Base-by-base conservation (phyloP, 2,888 invertebrate genomes). In the Candidula unifasciata region DNA sequence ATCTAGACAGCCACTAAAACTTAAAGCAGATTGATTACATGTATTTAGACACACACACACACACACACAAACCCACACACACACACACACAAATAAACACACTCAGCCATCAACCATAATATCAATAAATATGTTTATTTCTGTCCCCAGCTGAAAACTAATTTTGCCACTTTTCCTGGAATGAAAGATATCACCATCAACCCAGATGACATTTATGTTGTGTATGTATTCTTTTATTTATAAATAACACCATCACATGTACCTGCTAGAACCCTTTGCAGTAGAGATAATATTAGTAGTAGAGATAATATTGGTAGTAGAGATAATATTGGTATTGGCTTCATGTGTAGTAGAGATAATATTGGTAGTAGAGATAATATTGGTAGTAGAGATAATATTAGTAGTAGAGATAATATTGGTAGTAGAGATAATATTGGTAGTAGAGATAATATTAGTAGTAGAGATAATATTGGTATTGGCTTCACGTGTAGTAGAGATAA, bases 341-440 rank as follows among this genome's bases (percentile, higher is more conserved):
- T 35, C 33, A 64, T 27, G 27, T 5, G 79, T 79, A 78, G 79
- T 60, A 64, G 82, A 37, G 27, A 77, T 66, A 82, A 33, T 76
- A 82, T 57, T 18, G 74, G 35, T 76, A 76, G 82, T 76, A 74
- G 76, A 74, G 57, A 57, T 37, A 73, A 74, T 82, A 76, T 74
- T 82, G 74, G 82, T 82, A 76, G 82, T 76, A 76, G 76, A 74
- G 74, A 74, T 82, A 82, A 74, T 82, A 82, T 74, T 76, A 74
- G 82, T 82, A 82, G 76, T 74, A 82, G 83, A 66, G 77, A 77
- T 83, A 78, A 77, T 77, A 78, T 68, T 83, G 78, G 83, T 83
- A 83, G 78, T 77, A 83, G 78, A 68, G 78, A 68, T 78, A 64
- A 54, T 0, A 83, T 60, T 35, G 64, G 44, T 35, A 76, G 83